phyloP scores from a whole-genome alignment of 2,888 invertebrate genomes.

The Odiellus spinosus region DNA sequence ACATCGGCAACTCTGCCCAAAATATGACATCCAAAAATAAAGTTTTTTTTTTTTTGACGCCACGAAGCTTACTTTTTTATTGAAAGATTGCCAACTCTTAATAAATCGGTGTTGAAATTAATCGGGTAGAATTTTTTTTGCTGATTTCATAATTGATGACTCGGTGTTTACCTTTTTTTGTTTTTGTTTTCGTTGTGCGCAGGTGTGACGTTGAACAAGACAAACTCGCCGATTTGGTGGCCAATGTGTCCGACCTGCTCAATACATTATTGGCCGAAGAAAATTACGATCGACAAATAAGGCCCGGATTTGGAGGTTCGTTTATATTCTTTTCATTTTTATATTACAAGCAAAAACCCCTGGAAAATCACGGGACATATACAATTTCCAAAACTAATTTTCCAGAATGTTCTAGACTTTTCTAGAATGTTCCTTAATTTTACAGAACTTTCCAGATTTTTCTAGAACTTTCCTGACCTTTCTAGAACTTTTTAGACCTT shows the following conservation, averaged over 20 bases:
- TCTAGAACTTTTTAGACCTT: too few species aligned
- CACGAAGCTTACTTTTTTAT: too few species aligned
- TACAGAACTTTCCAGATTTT: too few species aligned
- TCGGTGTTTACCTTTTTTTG: background rate
- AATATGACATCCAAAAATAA: too few species aligned
- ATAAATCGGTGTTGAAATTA: background rate
- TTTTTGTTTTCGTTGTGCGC: constrained; percentile 5
- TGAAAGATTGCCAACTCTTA: background rate
- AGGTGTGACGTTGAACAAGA: constrained; percentile 2
- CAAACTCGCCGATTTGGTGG: constrained; percentile 9
- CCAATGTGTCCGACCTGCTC: constrained; percentile 30
- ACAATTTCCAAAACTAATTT: too few species aligned
- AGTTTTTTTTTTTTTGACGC: too few species aligned
- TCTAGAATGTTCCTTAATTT: too few species aligned
- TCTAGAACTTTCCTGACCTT: too few species aligned
- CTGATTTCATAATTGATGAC: background rate
- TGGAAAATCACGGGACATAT: too few species aligned
- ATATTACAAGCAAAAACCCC: too few species aligned
- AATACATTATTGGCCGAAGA: constrained; percentile 58
- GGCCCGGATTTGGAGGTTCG: constrained; percentile 74
- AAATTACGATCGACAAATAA: constrained; percentile 74
- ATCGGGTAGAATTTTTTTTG: background rate
- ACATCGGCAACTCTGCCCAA: too few species aligned
- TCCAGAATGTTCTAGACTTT: too few species aligned
- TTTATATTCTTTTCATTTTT: background rate